Evolutionary conservation across 2,797 vertebrate genomes (phyloP).

Genomic region (Microtus californicus): DNA sequence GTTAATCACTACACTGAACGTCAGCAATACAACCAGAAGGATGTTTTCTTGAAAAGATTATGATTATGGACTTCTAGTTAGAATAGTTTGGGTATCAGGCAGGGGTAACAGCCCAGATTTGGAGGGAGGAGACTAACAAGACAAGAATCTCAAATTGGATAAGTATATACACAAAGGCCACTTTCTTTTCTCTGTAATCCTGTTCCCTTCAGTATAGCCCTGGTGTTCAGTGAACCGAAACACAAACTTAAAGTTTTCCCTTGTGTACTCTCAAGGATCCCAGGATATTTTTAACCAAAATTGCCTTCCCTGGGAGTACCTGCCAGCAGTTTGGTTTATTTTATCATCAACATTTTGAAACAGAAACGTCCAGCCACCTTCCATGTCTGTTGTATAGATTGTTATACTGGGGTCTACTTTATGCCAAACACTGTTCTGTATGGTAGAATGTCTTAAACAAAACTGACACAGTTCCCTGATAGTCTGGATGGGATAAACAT

Average conservation of each 20-base stretch:
- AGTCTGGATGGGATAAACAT: not conserved
- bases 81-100: slow-evolving; percentile 74
- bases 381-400: not conserved
- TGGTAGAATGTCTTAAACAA: not conserved
- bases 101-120: slow-evolving; percentile 64
- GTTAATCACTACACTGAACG: slow-evolving; percentile 65
- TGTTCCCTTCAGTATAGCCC: slow-evolving; percentile 58
- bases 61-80: slow-evolving; percentile 82
- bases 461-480: not conserved
- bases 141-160: slow-evolving; percentile 82
- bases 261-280: slow-evolving; percentile 18
- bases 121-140: slow-evolving; percentile 72
- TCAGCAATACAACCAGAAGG: slow-evolving; percentile 58
- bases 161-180: slow-evolving; percentile 79
- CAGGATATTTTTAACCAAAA: slow-evolving; percentile 63
- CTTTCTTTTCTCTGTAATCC: slow-evolving; percentile 77
- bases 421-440: not conserved
- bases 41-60: slow-evolving; percentile 74
- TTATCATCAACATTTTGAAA: slow-evolving; percentile 4
- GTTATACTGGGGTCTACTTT: not conserved
- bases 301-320: slow-evolving; percentile 37
- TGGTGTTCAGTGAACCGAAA: slow-evolving; percentile 60
- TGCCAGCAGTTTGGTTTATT: slow-evolving; percentile 23
- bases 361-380: not conserved
- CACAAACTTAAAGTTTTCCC: slow-evolving; percentile 63